These are phyloP conservation scores for Tokudaia muenninki DNA, from an alignment of 2,797 vertebrate species.

Conservation along the genomic window DNA sequence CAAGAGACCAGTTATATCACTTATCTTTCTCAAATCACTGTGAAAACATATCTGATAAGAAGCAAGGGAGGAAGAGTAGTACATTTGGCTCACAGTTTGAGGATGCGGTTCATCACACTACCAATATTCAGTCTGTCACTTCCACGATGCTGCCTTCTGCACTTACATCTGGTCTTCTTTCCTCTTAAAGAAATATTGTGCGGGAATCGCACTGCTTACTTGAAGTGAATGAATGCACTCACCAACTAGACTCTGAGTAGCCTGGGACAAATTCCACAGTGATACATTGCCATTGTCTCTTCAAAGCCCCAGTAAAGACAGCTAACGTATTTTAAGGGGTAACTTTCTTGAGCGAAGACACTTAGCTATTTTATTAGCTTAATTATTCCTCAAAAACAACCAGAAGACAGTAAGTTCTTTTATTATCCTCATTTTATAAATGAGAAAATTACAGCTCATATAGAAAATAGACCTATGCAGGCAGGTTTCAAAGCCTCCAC, in stretches of 20 bases:
- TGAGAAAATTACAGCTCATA: neutral
- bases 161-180: neutral
- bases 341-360: neutral
- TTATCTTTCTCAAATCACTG: neutral
- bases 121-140: neutral
- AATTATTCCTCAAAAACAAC: conserved; percentile 32
- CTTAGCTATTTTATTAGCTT: conserved; percentile 37
- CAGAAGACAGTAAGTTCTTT: neutral
- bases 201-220: neutral
- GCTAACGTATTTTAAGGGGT: neutral
- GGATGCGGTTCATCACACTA: neutral
- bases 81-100: neutral
- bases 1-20: neutral
- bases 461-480: conserved; percentile 20
- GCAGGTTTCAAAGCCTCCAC: neutral
- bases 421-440: conserved; percentile 12
- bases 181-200: neutral
- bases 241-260: neutral
- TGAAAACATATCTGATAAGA: neutral
- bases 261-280: neutral
- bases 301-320: conserved; percentile 38
- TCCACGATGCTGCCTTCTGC: neutral
- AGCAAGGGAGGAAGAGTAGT: too few species aligned
- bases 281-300: neutral
- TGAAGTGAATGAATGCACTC: conserved; percentile 23